These are phyloP conservation scores for Parapsyche elsis DNA, from an alignment of 1,140 invertebrate species.

Conservation along the genomic window DNA sequence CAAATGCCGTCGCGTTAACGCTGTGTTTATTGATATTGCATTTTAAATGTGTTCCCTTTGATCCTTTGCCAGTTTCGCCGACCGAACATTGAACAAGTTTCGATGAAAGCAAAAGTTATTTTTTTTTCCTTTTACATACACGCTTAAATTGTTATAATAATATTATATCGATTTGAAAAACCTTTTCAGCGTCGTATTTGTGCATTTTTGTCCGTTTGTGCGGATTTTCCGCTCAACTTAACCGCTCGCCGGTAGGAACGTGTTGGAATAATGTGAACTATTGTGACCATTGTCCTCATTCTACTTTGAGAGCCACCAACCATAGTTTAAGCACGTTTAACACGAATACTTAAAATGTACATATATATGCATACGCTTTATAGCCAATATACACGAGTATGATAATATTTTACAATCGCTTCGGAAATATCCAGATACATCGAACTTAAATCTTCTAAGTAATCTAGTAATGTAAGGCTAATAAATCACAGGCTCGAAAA, in stretches of 20 bases:
- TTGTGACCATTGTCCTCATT: constrained; percentile 26
- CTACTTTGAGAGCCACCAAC: constrained; percentile 7
- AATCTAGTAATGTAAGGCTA: no score
- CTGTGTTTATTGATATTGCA: background rate
- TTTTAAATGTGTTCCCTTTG: constrained; percentile 1
- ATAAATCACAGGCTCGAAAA: no score
- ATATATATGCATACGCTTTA: background rate
- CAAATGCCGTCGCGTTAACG: background rate
- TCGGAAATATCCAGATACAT: no score
- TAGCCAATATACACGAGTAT: no score
- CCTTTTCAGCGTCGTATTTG: background rate
- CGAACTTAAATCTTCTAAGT: no score
- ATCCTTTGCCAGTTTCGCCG: background rate
- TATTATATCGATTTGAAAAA: background rate
- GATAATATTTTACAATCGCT: no score
- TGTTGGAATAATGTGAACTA: constrained; percentile 43
- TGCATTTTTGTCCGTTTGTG: constrained; percentile 41
- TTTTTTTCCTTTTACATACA: background rate
- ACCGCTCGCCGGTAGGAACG: constrained; percentile 30
- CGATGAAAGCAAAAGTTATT: constrained; percentile 1
- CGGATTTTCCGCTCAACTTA: constrained; percentile 53
- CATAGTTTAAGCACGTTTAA: constrained; percentile 20
- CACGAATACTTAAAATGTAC: background rate
- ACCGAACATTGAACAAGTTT: background rate
- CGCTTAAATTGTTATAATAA: background rate